Conservation (phyloP, 2,797 vertebrate species). For the Sebastes variabilis region DNA sequence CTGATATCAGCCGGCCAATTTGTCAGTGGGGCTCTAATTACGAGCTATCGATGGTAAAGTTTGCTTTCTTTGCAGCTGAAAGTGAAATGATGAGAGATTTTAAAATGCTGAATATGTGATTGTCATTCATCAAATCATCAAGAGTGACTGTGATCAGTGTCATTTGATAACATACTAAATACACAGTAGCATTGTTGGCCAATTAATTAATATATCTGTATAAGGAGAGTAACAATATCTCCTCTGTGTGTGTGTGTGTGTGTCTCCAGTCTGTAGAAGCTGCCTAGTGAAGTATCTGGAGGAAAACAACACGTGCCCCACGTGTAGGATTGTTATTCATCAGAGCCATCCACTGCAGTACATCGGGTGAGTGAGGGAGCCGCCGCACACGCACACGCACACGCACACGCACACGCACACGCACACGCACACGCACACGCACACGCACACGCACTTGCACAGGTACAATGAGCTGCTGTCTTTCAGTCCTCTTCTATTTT, state of each 20-base stretch:
- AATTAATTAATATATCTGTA: neutral
- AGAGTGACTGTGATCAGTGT: neutral
- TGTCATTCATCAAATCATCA: neutral
- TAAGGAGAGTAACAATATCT: neutral
- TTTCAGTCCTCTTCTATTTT: neutral
- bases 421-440: neutral
- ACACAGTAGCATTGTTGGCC: too few relatives aligned
- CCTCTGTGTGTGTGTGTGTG: neutral
- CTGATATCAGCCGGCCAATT: neutral
- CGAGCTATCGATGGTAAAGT: accelerated
- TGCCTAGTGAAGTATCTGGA: constrained; percentile 99
- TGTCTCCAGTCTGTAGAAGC: constrained; percentile 93
- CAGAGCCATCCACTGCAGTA: constrained; percentile 99
- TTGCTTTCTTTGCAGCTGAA: neutral
- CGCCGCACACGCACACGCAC: neutral
- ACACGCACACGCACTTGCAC: neutral
- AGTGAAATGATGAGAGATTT: neutral
- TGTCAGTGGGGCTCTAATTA: neutral
- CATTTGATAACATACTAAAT: neutral
- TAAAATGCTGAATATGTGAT: neutral
- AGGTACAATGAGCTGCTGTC: neutral
- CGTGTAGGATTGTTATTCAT: constrained; percentile 98
- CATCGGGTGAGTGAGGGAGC: constrained; percentile 88
- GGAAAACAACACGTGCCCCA: constrained; percentile 99
- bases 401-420: neutral